phyloP scores from a whole-genome alignment of 2,888 invertebrate species.

The Coelopa pilipes region DNA sequence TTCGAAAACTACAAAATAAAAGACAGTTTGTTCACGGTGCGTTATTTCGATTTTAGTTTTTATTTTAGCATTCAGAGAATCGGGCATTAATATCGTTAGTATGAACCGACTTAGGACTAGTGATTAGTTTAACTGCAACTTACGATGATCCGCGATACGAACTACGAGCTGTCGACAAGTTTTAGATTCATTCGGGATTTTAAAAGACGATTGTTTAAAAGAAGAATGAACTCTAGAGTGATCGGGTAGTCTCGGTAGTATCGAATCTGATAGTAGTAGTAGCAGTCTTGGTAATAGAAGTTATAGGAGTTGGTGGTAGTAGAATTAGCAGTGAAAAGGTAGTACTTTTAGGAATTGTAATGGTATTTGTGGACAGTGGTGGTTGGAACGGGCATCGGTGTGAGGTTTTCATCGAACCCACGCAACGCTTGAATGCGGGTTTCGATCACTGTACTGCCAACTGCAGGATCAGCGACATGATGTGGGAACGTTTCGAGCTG shows the following conservation, averaged over 20 bases:
- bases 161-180: no score
- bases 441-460: background rate
- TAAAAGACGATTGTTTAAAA: background rate
- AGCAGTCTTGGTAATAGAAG: conserved; percentile 1
- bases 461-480: background rate
- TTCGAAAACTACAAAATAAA: no score
- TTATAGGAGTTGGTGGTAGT: background rate
- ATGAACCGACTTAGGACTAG: no score
- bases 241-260: background rate
- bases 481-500: background rate
- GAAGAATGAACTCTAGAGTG: background rate
- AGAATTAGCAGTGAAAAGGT: background rate
- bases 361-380: background rate
- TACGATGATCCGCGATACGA: no score
- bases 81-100: no score
- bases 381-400: background rate
- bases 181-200: background rate
- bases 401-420: background rate
- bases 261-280: background rate
- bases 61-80: no score
- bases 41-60: no score
- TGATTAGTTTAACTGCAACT: no score
- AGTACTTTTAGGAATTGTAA: background rate
- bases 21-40: no score
- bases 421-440: no score